phyloP scores from a whole-genome alignment of 2,797 vertebrate species.

The Mormyrus proboscirostris region DNA sequence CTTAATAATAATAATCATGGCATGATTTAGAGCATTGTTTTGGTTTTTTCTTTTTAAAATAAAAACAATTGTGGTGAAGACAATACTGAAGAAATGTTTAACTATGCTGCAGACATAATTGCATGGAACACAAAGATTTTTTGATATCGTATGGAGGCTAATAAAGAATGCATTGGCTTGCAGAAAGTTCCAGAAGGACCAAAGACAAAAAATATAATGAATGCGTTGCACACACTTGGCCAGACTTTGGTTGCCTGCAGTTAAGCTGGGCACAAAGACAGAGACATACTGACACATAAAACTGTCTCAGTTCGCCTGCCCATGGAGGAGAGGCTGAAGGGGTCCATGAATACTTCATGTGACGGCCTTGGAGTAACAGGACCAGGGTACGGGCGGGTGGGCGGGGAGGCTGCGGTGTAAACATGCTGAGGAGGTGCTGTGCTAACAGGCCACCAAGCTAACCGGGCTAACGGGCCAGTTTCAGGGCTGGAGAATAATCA shows the following conservation, averaged over 20 bases:
- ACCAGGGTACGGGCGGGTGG: not conserved
- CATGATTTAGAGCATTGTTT: not conserved
- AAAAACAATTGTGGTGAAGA: not conserved
- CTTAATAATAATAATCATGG: not conserved
- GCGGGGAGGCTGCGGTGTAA: not conserved
- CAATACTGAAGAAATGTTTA: not conserved
- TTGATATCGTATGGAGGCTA: not conserved
- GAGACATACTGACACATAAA: not conserved
- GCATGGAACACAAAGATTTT: not conserved
- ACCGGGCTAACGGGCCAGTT: not conserved
- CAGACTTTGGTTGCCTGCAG: not conserved
- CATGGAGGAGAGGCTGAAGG: not conserved
- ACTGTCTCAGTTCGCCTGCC: not conserved
- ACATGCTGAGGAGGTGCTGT: not conserved
- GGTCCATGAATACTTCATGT: constrained; percentile 18
- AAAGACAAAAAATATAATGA: not conserved
- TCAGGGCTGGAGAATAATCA: too few species aligned
- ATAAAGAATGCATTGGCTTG: not conserved
- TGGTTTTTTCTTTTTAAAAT: not conserved
- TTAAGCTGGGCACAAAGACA: not conserved
- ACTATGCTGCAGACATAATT: not conserved
- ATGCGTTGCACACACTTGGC: not conserved
- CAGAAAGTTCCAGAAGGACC: not conserved
- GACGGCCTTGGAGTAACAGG: not conserved
- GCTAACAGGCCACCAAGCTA: not conserved